These are phyloP conservation scores for Coturnix japonica DNA, from an alignment of 2,113 vertebrate species.

Conservation along the genomic window DNA sequence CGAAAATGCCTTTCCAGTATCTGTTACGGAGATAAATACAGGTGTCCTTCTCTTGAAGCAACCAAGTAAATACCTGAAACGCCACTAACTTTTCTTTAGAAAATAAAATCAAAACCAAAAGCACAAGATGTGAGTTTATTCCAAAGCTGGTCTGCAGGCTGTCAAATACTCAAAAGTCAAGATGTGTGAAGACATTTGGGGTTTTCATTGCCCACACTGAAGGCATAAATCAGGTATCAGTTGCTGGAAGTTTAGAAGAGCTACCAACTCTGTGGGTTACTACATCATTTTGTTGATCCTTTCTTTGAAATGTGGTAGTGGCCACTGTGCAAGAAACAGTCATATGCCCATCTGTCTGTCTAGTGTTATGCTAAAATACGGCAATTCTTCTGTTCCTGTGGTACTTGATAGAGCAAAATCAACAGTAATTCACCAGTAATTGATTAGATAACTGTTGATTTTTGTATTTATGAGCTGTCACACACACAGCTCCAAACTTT, in stretches of 20 bases:
- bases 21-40: neutral
- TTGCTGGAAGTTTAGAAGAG: neutral
- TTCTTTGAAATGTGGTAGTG: neutral
- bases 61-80: neutral
- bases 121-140: neutral
- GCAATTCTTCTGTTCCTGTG: neutral
- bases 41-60: neutral
- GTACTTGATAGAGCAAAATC: neutral
- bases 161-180: neutral
- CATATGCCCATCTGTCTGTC: neutral
- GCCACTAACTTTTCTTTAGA: neutral
- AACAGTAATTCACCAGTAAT: neutral
- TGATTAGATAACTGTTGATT: neutral
- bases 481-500: neutral
- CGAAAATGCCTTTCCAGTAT: neutral
- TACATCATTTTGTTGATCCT: neutral
- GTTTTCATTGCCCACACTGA: neutral
- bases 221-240: neutral
- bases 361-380: neutral
- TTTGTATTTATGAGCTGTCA: neutral
- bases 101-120: neutral
- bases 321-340: neutral
- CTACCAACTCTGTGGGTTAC: neutral
- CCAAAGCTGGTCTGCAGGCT: neutral
- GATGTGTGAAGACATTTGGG: accelerated